Evolutionary conservation across 2,888 invertebrate genomes (phyloP).

Genomic region (Blera fallax): DNA sequence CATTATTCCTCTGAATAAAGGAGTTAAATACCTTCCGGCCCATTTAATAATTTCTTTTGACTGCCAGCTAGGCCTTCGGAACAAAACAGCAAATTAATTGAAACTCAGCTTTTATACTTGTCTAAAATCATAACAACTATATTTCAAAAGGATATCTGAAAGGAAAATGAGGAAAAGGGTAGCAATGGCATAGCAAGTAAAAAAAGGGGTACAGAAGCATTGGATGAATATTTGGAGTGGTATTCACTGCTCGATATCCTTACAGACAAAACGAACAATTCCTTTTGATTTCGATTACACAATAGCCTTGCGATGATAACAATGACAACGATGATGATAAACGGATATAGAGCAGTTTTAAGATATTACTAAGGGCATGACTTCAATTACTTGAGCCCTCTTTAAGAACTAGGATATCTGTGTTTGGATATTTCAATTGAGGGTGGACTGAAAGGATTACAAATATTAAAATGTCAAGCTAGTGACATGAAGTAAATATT

Average conservation of each 20-base stretch:
- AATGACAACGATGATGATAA: conserved; percentile 49
- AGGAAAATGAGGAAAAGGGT: conserved; percentile 32
- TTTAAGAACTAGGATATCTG: neutral
- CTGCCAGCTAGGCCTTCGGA: conserved; percentile 24
- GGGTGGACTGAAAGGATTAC: conserved; percentile 22
- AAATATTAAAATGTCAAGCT: conserved; percentile 28
- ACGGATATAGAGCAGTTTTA: conserved; percentile 52
- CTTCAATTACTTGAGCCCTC: conserved; percentile 49
- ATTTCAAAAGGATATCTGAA: conserved; percentile 46
- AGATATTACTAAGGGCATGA: conserved; percentile 40
- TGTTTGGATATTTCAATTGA: conserved; percentile 20
- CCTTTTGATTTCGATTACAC: conserved; percentile 63
- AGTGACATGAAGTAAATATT: conserved; percentile 28
- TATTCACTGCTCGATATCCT: conserved; percentile 17
- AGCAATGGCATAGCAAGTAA: conserved; percentile 30
- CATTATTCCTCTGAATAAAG: conserved; percentile 52
- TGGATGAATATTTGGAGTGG: conserved; percentile 41
- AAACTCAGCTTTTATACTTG: conserved; percentile 43
- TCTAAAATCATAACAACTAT: conserved; percentile 61
- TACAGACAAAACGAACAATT: conserved; percentile 24
- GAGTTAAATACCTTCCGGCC: conserved; percentile 65
- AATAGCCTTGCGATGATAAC: conserved; percentile 40
- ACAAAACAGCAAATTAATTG: conserved; percentile 62
- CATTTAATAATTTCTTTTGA: conserved; percentile 54
- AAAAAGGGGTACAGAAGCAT: conserved; percentile 49